Conservation (phyloP, 2,797 vertebrate genomes). For the Antennarius maculatus region DNA sequence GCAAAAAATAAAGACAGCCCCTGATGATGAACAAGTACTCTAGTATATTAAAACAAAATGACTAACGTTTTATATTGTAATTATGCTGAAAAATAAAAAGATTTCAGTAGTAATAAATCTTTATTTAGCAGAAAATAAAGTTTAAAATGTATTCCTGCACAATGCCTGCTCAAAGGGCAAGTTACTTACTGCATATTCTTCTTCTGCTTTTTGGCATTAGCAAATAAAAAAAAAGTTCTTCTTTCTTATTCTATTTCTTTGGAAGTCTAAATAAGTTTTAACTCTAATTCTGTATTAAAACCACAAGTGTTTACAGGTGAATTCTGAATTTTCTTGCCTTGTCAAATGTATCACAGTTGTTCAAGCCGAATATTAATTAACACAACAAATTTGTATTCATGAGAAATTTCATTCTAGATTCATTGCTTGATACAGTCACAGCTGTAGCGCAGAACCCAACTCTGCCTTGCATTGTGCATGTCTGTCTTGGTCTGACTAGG, state of each 20-base stretch:
- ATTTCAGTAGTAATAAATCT: not conserved
- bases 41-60: not conserved
- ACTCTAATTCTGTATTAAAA: not conserved
- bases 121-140: too few species aligned
- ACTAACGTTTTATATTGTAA: not conserved
- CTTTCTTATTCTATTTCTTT: not conserved
- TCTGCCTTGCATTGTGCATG: conserved; percentile 4
- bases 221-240: not conserved
- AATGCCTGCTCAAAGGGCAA: too few species aligned
- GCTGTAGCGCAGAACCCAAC: conserved; percentile 16
- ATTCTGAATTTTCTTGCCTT: not conserved
- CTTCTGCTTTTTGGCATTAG: not conserved
- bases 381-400: not conserved
- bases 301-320: not conserved
- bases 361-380: not conserved
- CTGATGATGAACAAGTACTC: conserved; percentile 16
- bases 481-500: conserved; percentile 14
- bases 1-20: conserved; percentile 10
- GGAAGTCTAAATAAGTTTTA: not conserved
- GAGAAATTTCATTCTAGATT: not conserved
- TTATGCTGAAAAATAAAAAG: conserved; percentile 2
- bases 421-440: conserved; percentile 2
- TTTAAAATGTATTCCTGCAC: too few species aligned
- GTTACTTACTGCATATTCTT: not conserved
- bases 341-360: not conserved